Percentiles rank a stretch among this genome's conserved stretches.
Conservation (phyloP, 2,797 vertebrate genomes). For the Sandelia bainsii region DNA sequence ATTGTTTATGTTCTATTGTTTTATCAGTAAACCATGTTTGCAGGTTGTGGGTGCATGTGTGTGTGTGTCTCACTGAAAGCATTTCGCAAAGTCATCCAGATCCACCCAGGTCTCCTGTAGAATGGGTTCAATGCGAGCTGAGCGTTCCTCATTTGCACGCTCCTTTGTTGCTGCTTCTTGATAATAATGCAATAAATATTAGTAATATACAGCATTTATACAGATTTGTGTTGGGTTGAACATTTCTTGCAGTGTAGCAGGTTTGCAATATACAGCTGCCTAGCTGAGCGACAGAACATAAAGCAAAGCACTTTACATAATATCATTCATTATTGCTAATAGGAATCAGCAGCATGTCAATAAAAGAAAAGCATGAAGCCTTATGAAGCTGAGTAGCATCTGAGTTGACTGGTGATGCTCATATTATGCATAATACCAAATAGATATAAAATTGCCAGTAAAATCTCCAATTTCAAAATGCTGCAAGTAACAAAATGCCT, state of each 20-base stretch:
- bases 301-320: background rate
- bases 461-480: slow-evolving; percentile 58
- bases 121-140: slow-evolving; percentile 49
- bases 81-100: slow-evolving; percentile 89
- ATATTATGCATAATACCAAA: slow-evolving; percentile 26
- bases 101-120: slow-evolving; percentile 90
- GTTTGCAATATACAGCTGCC: background rate
- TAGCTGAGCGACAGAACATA: background rate
- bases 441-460: slow-evolving; percentile 16
- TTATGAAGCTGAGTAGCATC: slow-evolving; percentile 5
- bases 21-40: background rate
- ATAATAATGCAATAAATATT: slow-evolving; percentile 1
- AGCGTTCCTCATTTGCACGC: background rate
- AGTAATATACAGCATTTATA: background rate
- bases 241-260: background rate
- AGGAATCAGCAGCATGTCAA: background rate
- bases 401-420: slow-evolving; percentile 15
- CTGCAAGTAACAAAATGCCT: slow-evolving; percentile 55
- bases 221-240: background rate
- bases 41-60: slow-evolving; percentile 1
- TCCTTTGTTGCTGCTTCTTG: slow-evolving; percentile 22
- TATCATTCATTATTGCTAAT: background rate
- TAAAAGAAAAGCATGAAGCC: slow-evolving; percentile 3
- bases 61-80: slow-evolving; percentile 90
- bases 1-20: background rate